Base-by-base conservation (phyloP, 2,113 vertebrate genomes). In the Archilochus colubris region DNA sequence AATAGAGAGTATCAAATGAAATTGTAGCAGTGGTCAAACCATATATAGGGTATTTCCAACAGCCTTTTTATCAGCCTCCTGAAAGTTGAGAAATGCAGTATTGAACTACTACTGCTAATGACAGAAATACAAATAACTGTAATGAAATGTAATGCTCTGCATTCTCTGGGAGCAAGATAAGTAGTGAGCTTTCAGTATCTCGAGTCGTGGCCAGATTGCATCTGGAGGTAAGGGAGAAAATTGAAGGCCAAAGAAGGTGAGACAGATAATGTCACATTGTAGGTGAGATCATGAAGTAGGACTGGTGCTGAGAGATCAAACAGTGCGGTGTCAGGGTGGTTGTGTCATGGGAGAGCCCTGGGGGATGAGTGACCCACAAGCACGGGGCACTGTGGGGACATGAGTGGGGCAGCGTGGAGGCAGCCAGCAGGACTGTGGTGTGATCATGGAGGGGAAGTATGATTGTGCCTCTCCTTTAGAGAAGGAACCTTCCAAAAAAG, bases 341-440 rank as follows among this genome's bases (percentile, higher is more conserved):
- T 89, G 66, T 89, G 61, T 50, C 53, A 28, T 0, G 1, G 38
- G 28, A 68, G 13, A 68, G 14, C 7, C 25, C 22, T 59, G 25
- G 28, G 67, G 28, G 22, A 46, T 21, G 10, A 70, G 10, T 22
- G 7, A 48, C 15, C 10, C 22, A 22, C 15, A 13, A 62, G 11
- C 27, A 74, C 0, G 0, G 16, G 15, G 14, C 16, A 15, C 6
- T 43, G 6, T 17, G 23, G 11, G n/a, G 24, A 4, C 24, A 36
- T 3, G 22, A 7, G 11, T 59, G 44, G 20, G 75, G 16, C 6
- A 24, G 25, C 36, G 51, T 38, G 6, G n/a, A 17, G 31, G 2
- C 40, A 77, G 7, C 12, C 4, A 6, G n/a, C 10, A 66, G 40
- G 8, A 17, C 16, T 28, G 5, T 7, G 6, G 5, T 22, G 5